Evolutionary conservation across 2,113 vertebrate species (phyloP), one percentile per base, ranked within the genome.

Genomic region (Melanerpes formicivorus): DNA sequence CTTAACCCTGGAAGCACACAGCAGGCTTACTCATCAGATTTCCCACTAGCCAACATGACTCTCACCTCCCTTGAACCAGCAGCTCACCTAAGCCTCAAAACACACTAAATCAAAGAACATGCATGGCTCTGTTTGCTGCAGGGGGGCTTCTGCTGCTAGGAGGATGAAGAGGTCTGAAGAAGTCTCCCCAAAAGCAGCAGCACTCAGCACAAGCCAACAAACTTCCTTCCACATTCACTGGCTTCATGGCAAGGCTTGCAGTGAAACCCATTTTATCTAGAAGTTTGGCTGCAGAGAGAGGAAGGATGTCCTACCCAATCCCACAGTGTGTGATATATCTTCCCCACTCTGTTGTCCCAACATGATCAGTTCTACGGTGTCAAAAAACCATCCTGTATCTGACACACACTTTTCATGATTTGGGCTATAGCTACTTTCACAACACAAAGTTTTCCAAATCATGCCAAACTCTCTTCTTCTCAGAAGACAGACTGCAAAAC

Each of bases 291-390:
- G 40, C 27, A n/a, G 62, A 46, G 64, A 46, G 22, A 75, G n/a
- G 22, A 40, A 40, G 40, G n/a, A 56, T 9, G 27, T 32, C 32
- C 23, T 18, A 29, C 12, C 5, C 30, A 25, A 19, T 34, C 54
- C 44, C 25, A 2, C 25, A 2, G 2, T 0, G 50, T 4, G 1
- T 3, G 8, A 42, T 27, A 32, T 6, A 3, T 50, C 27, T 32
- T 50, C 56, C 32, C 32, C 26, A 50, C 50, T 22, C 42, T 78
- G 25, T 29, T 19, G 25, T 65, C 30, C 59, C 29, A 42, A 50
- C 19, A 27, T 2, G 3, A 44, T 34, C 32, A 27, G 30, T 14
- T 29, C 60, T 54, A 65, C 15, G 4, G 59, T 11, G 30, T 15
- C 14, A 65, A 59, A 54, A 40, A 60, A 19, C 21, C 2, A 23